Percentiles rank a stretch among this genome's conserved stretches.
Conservation (phyloP, 2,797 vertebrate species). For the Pagetopsis macropterus region DNA sequence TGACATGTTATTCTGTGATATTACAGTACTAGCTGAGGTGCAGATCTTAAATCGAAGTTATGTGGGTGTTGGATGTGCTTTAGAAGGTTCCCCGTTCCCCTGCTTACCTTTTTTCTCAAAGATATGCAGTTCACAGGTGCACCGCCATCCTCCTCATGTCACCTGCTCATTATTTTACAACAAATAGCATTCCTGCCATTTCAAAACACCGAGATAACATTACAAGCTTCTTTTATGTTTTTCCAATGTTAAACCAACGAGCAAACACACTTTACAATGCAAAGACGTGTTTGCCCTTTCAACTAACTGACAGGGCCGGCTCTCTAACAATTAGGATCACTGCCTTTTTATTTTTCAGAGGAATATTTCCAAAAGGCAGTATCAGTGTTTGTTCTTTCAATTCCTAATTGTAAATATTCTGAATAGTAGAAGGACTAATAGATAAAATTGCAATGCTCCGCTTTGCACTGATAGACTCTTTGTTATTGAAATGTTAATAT, state of each 20-base stretch:
- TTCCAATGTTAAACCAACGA: slow-evolving; percentile 18
- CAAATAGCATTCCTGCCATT: slow-evolving; percentile 36
- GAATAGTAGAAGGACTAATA: slow-evolving; percentile 3
- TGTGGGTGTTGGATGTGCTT: slow-evolving; percentile 79
- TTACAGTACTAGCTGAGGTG: slow-evolving; percentile 46
- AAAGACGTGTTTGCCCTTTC: slow-evolving; percentile 21
- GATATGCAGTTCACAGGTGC: slow-evolving; percentile 66
- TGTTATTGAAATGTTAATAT: slow-evolving; percentile 40
- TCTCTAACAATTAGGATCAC: slow-evolving; percentile 2
- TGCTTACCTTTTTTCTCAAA: slow-evolving; percentile 42
- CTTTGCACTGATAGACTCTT: slow-evolving; percentile 31
- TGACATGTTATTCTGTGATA: slow-evolving; percentile 63
- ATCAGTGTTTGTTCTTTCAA: slow-evolving; percentile 21
- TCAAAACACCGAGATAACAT: slow-evolving; percentile 39
- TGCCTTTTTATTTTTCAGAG: slow-evolving; percentile 15
- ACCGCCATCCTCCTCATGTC: slow-evolving; percentile 47
- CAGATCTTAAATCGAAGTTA: slow-evolving; percentile 69
- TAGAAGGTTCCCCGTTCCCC: slow-evolving; percentile 65
- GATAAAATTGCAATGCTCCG: slow-evolving; percentile 12
- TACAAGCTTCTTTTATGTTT: slow-evolving; percentile 23
- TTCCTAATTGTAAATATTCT: slow-evolving; percentile 17
- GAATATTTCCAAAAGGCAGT: slow-evolving; percentile 22
- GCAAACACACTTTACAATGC: neutral
- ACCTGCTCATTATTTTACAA: slow-evolving; percentile 62
- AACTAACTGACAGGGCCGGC: neutral